Conservation (phyloP, 2,797 vertebrate genomes). For the Gephyroberyx darwinii region DNA sequence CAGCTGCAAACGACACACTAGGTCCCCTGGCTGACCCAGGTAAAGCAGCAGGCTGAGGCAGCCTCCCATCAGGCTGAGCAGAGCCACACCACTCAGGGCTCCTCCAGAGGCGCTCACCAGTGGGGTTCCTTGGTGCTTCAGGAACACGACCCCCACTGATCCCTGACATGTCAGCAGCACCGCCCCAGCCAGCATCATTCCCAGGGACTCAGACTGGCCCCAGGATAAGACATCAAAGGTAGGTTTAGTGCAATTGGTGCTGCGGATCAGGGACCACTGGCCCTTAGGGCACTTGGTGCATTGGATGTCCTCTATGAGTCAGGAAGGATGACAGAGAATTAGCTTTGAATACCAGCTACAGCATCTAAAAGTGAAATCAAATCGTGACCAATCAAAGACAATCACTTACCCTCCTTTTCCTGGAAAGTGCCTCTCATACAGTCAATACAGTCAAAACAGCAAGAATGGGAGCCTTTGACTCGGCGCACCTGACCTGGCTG, state of each 20-base stretch:
- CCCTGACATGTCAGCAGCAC: conserved; percentile 68
- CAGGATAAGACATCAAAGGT: conserved; percentile 80
- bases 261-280: conserved; percentile 82
- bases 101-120: conserved; percentile 85
- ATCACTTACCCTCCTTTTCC: conserved; percentile 76
- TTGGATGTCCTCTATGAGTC: conserved; percentile 76
- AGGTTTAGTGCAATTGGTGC: conserved; percentile 78
- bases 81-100: conserved; percentile 66
- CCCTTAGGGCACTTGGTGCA: conserved; percentile 77
- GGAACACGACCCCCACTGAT: conserved; percentile 73
- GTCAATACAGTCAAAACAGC: conserved; percentile 92
- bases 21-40: conserved; percentile 78
- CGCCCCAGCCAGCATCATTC: conserved; percentile 63
- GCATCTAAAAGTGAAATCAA: conserved; percentile 4
- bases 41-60: conserved; percentile 82
- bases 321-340: conserved; percentile 24
- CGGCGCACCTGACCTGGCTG: conserved; percentile 82
- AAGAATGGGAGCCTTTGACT: conserved; percentile 91
- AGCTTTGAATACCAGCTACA: neutral
- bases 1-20: conserved; percentile 81
- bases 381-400: neutral
- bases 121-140: conserved; percentile 73
- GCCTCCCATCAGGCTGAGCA: conserved; percentile 79
- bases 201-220: conserved; percentile 67
- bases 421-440: conserved; percentile 86